These are phyloP conservation scores for Falco rusticolus DNA, from an alignment of 2,797 vertebrate genomes.

Conservation along the genomic window DNA sequence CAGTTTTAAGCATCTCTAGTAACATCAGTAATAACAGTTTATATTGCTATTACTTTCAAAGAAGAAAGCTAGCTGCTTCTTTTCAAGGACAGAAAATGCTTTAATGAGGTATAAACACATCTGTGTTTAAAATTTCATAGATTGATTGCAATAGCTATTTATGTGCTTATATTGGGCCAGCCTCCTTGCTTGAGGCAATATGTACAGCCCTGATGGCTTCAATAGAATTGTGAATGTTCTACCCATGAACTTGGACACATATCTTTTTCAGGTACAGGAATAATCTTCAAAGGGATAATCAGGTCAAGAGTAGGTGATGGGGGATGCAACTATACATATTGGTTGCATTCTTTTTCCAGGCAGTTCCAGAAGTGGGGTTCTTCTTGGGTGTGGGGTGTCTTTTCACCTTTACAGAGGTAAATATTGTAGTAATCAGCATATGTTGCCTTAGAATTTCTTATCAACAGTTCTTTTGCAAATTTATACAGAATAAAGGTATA, in stretches of 20 bases:
- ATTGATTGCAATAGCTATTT: neutral
- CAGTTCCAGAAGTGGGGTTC: neutral
- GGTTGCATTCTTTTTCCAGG: neutral
- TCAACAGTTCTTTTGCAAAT: neutral
- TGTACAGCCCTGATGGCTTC: neutral
- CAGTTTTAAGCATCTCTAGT: neutral
- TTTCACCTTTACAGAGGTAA: neutral
- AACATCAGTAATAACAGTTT: neutral
- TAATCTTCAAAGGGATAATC: neutral
- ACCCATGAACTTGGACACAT: neutral
- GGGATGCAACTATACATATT: neutral
- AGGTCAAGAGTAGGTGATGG: neutral
- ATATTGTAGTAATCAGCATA: neutral
- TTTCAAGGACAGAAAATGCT: neutral
- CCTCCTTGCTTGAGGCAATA: neutral
- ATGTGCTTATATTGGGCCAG: neutral
- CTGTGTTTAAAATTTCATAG: neutral
- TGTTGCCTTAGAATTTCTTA: neutral
- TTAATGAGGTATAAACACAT: neutral
- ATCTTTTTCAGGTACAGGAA: neutral
- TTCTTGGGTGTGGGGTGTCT: rapidly evolving
- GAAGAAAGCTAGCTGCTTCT: neutral
- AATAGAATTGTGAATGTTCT: neutral
- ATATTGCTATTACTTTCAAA: neutral
- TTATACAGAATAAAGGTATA: neutral